phyloP scores from a whole-genome alignment of 1,140 invertebrate genomes.

The Euura saliciscinereae region DNA sequence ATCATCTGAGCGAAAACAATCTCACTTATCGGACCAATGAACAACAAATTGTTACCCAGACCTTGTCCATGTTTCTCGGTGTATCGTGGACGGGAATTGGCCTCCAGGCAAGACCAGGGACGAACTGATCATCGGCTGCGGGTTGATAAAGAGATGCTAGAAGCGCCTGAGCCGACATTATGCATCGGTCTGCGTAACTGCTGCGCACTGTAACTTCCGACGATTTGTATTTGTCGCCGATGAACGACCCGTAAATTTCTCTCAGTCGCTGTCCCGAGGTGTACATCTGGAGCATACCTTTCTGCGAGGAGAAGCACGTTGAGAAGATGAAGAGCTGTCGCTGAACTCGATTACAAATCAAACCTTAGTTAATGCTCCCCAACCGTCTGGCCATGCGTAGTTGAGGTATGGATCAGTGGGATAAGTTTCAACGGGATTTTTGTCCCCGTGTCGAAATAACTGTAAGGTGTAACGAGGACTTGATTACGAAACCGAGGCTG shows the following conservation, averaged over 20 bases:
- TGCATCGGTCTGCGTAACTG: constrained; percentile 80
- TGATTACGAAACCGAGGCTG: constrained; percentile 9
- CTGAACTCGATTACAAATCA: constrained; percentile 27
- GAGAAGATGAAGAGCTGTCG: constrained; percentile 8
- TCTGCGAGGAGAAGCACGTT: constrained; percentile 59
- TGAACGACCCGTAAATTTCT: constrained; percentile 70
- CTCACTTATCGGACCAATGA: constrained; percentile 1
- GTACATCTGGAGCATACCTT: constrained; percentile 79
- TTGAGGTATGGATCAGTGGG: constrained; percentile 74
- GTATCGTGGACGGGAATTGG: constrained; percentile 85
- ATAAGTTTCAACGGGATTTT: constrained; percentile 71
- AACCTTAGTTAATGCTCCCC: constrained; percentile 77
- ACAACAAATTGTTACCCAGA: constrained; percentile 52
- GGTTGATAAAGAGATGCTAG: constrained; percentile 86
- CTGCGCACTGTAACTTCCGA: constrained; percentile 75
- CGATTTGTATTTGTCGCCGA: constrained; percentile 66
- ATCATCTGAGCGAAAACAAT: constrained; percentile 58
- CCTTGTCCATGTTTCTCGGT: constrained; percentile 71
- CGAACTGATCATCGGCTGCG: constrained; percentile 71
- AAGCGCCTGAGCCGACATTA: constrained; percentile 85
- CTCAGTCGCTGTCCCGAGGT: constrained; percentile 77
- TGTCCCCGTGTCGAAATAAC: constrained; percentile 79
- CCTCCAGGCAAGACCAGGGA: constrained; percentile 78
- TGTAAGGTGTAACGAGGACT: constrained; percentile 43
- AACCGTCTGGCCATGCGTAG: constrained; percentile 72